Evolutionary conservation across 2,113 vertebrate genomes (phyloP).

Genomic region (Pomatostomus ruficeps): DNA sequence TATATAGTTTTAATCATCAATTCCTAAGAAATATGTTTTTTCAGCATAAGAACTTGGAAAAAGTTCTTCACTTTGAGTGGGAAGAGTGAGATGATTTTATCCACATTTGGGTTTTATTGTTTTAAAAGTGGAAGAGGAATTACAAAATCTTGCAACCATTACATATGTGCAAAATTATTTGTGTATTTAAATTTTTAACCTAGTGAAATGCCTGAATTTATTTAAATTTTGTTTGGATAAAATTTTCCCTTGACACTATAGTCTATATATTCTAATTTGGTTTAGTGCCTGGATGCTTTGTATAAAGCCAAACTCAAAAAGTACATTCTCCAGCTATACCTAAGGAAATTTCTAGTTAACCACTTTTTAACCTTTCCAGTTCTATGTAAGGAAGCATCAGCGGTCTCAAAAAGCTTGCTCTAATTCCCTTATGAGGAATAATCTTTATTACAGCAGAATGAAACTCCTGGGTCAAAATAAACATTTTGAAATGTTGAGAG

Average conservation of each 20-base stretch:
- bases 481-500: background rate
- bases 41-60: slow-evolving; percentile 11
- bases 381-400: background rate
- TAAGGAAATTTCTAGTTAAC: background rate
- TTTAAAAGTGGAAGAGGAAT: slow-evolving; percentile 18
- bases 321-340: background rate
- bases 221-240: slow-evolving; percentile 24
- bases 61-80: background rate
- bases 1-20: background rate
- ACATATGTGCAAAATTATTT: slow-evolving; percentile 24
- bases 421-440: background rate
- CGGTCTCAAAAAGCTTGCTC: background rate
- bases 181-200: background rate
- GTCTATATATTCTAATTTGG: background rate
- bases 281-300: background rate
- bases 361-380: background rate
- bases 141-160: slow-evolving; percentile 8
- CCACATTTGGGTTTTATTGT: slow-evolving; percentile 37
- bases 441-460: background rate
- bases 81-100: slow-evolving; percentile 32
- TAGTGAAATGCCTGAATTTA: background rate
- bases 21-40: slow-evolving; percentile 9
- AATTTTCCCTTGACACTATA: background rate
- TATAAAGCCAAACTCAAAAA: background rate
- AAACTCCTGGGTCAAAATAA: background rate